Evolutionary conservation across 2,113 vertebrate genomes (phyloP).

Genomic region (Microcebus lehilahytsara): DNA sequence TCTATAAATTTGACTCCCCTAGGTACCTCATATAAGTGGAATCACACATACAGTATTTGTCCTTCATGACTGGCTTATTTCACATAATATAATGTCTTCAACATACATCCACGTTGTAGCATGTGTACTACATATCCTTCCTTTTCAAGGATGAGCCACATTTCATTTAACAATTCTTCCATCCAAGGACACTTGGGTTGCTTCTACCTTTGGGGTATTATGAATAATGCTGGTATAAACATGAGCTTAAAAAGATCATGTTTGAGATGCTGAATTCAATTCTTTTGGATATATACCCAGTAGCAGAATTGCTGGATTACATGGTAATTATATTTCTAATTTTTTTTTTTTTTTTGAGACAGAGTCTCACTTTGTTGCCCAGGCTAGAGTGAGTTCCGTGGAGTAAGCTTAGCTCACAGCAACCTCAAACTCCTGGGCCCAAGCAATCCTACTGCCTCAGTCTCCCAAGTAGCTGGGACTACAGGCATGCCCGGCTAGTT

Average conservation of each 20-base stretch:
- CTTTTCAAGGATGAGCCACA: not conserved
- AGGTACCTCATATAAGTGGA: not conserved
- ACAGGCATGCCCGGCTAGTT: too few species aligned
- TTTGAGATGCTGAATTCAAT: not conserved
- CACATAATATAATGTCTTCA: not conserved
- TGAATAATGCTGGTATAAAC: not conserved
- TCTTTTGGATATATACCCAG: not conserved
- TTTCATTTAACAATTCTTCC: not conserved
- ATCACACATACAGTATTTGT: not conserved
- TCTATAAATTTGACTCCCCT: not conserved
- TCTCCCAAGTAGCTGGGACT: too few species aligned
- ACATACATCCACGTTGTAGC: not conserved
- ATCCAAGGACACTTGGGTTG: not conserved
- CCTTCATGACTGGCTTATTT: not conserved
- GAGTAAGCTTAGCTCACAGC: too few species aligned
- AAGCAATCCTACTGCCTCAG: too few species aligned
- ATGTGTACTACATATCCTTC: not conserved
- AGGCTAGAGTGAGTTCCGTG: too few species aligned
- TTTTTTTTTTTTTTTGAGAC: not conserved
- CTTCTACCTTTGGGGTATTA: not conserved
- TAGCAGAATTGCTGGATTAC: not conserved
- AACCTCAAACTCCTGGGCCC: too few species aligned
- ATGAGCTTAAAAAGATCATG: not conserved
- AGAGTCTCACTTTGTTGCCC: too few species aligned
- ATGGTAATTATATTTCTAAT: not conserved